phyloP scores from a whole-genome alignment of 2,797 vertebrate species.

The Neosilurus hyrtlii region DNA sequence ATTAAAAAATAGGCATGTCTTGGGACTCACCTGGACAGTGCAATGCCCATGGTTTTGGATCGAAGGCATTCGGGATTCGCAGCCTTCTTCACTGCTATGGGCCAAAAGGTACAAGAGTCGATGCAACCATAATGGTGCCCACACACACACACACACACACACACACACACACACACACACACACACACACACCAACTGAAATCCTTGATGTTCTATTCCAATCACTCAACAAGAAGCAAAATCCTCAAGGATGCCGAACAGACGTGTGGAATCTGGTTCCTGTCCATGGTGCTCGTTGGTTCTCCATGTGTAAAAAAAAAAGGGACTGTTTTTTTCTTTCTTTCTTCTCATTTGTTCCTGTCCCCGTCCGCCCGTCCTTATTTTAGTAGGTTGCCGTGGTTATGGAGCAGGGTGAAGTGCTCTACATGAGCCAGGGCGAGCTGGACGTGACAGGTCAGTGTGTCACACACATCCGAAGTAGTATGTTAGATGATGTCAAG shows the following conservation, averaged over 20 bases:
- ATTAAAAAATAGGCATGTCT: not conserved
- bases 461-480: constrained; percentile 41
- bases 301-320: constrained; percentile 37
- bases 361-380: constrained; percentile 46
- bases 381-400: constrained; percentile 67
- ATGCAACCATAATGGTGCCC: constrained; percentile 34
- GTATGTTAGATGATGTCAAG: no score
- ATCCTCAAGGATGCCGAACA: not conserved
- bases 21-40: constrained; percentile 64
- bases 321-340: constrained; percentile 35
- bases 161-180: constrained; percentile 14
- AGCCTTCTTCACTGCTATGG: constrained; percentile 58
- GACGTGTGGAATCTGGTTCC: not conserved
- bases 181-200: not conserved
- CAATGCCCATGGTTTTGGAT: constrained; percentile 63
- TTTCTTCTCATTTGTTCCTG: constrained; percentile 39
- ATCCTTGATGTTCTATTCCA: no score
- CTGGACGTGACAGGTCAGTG: constrained; percentile 67
- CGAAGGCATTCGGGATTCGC: constrained; percentile 60
- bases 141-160: constrained; percentile 16
- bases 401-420: constrained; percentile 61
- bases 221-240: not conserved
- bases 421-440: constrained; percentile 61
- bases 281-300: constrained; percentile 14
- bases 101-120: constrained; percentile 46